A percentile compares a stretch with the other conserved stretches of the same genome.
Evolutionary conservation across 2,888 invertebrate species (phyloP).

Genomic region (Trissolcus brochymenae): DNA sequence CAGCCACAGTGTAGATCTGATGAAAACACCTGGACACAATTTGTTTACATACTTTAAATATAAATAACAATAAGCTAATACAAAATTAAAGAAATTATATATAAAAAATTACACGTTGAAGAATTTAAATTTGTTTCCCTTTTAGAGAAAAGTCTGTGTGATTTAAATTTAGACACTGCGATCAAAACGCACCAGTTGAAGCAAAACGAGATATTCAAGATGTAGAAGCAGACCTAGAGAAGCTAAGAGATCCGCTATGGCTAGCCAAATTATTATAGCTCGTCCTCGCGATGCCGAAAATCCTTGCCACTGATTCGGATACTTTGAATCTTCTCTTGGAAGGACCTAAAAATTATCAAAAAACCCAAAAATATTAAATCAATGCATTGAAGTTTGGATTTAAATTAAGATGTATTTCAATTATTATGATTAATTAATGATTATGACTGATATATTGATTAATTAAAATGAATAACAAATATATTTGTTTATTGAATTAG

Average conservation of each 20-base stretch:
- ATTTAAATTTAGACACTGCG: neutral
- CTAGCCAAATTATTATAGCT: conserved; percentile 86
- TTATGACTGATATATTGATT: too few species aligned
- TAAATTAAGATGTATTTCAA: neutral
- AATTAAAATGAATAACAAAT: neutral
- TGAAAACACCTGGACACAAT: conserved; percentile 80
- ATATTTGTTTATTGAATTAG: neutral
- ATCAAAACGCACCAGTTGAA: conserved; percentile 33
- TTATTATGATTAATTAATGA: too few species aligned
- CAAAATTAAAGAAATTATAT: neutral
- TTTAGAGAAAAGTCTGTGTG: neutral
- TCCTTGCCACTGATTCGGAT: conserved; percentile 79
- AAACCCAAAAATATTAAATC: neutral
- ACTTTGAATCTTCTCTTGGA: conserved; percentile 79
- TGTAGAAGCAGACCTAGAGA: conserved; percentile 80
- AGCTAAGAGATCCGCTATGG: conserved; percentile 87
- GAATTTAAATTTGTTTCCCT: neutral
- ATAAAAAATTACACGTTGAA: neutral
- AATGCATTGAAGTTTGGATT: neutral
- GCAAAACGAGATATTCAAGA: conserved; percentile 60
- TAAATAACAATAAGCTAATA: neutral
- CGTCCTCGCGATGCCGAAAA: conserved; percentile 82
- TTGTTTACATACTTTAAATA: neutral
- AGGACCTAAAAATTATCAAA: conserved; percentile 78
- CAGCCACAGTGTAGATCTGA: conserved; percentile 84